A percentile compares a stretch with the other conserved stretches of the same genome.
Evolutionary conservation across 2,888 invertebrate genomes (phyloP).

Genomic region (Pecten maximus): DNA sequence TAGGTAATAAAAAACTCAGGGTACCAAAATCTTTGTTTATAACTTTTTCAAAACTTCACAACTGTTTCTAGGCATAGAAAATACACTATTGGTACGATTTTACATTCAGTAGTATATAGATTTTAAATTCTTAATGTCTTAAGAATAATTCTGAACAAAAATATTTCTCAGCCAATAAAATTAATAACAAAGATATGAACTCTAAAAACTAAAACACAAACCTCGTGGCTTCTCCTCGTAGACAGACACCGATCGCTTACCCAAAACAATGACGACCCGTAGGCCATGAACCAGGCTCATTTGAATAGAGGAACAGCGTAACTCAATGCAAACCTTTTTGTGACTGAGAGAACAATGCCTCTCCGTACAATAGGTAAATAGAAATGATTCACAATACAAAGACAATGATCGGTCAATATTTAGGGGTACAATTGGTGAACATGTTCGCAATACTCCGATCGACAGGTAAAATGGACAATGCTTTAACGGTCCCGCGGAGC

Average conservation of each 20-base stretch:
- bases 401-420: neutral
- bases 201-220: neutral
- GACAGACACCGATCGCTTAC: neutral
- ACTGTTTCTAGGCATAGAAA: no score
- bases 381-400: neutral
- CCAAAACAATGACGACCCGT: constrained; percentile 16
- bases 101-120: no score
- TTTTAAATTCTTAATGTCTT: no score
- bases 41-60: no score
- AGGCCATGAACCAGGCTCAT: constrained; percentile 29
- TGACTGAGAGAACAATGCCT: neutral
- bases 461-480: constrained; percentile 2
- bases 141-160: no score
- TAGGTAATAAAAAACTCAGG: no score
- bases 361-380: neutral
- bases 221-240: constrained; percentile 13
- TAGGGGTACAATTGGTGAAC: neutral
- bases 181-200: no score
- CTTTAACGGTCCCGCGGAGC: neutral
- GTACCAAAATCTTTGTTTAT: no score
- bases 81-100: no score
- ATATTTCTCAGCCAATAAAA: no score
- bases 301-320: constrained; percentile 6
- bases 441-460: neutral
- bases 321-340: neutral